These are phyloP conservation scores for Achlya flavicornis DNA, from an alignment of 2,888 invertebrate genomes.

Conservation along the genomic window DNA sequence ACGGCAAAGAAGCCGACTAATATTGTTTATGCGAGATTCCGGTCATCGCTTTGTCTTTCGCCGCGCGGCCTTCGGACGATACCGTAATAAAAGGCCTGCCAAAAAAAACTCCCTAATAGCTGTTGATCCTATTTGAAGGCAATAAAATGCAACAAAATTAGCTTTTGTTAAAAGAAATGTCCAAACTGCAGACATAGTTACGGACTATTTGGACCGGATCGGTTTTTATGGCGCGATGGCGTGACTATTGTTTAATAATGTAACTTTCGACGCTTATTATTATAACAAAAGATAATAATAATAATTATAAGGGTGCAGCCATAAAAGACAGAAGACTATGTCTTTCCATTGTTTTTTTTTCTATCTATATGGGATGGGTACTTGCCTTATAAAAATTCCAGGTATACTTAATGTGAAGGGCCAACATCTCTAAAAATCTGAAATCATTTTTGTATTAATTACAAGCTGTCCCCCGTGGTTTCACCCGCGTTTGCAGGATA, in stretches of 20 bases:
- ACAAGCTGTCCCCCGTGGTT: too few species aligned
- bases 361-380: too few species aligned
- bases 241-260: conserved; percentile 32
- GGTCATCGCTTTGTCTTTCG: conserved; percentile 77
- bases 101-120: conserved; percentile 78
- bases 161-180: conserved; percentile 76
- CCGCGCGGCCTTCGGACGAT: conserved; percentile 80
- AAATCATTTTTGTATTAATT: neutral
- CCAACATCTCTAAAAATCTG: too few species aligned
- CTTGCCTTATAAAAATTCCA: too few species aligned
- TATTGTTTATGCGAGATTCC: conserved; percentile 79
- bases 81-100: conserved; percentile 83
- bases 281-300: too few species aligned
- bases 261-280: too few species aligned
- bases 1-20: conserved; percentile 76
- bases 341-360: too few species aligned
- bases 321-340: too few species aligned
- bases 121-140: conserved; percentile 79
- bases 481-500: too few species aligned
- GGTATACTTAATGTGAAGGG: too few species aligned
- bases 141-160: conserved; percentile 83
- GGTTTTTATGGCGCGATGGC: conserved; percentile 46
- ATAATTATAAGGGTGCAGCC: neutral
- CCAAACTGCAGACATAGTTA: conserved; percentile 57
- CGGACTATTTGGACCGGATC: conserved; percentile 51